Conservation (phyloP, 2,797 vertebrate genomes). For the Siniperca obscura region DNA sequence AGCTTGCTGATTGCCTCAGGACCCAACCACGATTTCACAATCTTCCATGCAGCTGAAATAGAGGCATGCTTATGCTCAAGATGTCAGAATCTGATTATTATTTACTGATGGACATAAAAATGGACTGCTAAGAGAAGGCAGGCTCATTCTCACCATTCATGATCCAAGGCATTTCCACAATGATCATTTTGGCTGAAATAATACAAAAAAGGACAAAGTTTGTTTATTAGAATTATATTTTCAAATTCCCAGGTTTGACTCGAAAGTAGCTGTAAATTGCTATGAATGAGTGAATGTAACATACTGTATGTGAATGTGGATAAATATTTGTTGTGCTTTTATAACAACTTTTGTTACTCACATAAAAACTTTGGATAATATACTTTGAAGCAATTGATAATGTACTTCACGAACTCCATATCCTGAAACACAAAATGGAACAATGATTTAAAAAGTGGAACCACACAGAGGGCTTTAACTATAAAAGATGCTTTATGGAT, state of each 20-base stretch:
- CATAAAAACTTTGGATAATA: constrained; percentile 98
- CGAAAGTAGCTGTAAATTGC: not conserved
- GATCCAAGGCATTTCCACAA: constrained; percentile 99
- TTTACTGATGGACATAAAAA: not conserved
- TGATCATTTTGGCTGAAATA: constrained; percentile 95
- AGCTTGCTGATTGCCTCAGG: constrained; percentile 94
- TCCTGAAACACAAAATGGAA: constrained; percentile 88
- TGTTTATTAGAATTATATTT: not conserved
- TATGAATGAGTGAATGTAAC: not conserved
- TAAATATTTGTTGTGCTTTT: not conserved
- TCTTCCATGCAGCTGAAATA: constrained; percentile 94
- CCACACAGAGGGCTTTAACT: constrained; percentile 23
- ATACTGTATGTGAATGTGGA: not conserved
- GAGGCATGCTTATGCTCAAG: constrained; percentile 5
- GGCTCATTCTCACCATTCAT: constrained; percentile 92
- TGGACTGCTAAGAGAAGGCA: not conserved
- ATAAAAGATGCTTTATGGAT: constrained; percentile 29
- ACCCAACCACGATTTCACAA: constrained; percentile 96
- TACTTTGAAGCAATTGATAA: constrained; percentile 96
- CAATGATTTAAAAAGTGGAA: constrained; percentile 24
- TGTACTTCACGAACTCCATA: constrained; percentile 97
- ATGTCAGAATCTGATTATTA: not conserved
- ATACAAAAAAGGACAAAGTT: constrained; percentile 19
- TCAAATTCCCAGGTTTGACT: not conserved
- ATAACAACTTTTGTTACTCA: constrained; percentile 84